phyloP scores from a whole-genome alignment of 2,888 invertebrate genomes.

The Glyphotaelius pellucidus region DNA sequence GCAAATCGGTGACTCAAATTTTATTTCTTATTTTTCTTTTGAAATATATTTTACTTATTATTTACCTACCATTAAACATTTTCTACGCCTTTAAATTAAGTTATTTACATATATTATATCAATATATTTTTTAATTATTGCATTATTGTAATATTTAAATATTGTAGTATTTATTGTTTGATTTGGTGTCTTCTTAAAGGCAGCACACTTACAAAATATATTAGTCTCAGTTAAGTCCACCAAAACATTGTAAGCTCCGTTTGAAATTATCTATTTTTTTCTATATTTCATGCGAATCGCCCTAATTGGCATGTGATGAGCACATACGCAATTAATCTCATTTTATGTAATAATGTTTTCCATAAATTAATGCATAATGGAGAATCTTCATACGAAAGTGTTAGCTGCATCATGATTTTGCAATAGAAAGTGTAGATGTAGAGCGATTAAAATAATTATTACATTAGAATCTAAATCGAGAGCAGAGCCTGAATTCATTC shows the following conservation, averaged over 20 bases:
- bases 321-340: not conserved
- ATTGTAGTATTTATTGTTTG: no score
- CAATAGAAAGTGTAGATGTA: constrained; percentile 8
- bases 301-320: not conserved
- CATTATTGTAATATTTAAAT: no score
- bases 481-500: not conserved
- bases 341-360: constrained; percentile 28
- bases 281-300: not conserved
- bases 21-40: not conserved
- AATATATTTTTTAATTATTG: no score
- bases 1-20: not conserved
- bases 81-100: no score
- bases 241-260: not conserved
- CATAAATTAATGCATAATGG: not conserved
- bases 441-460: constrained; percentile 7
- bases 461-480: constrained; percentile 2
- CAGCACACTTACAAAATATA: no score
- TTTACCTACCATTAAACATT: no score
- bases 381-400: constrained; percentile 5
- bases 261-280: not conserved
- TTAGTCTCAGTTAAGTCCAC: not conserved
- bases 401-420: not conserved
- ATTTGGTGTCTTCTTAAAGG: no score
- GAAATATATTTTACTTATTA: no score
- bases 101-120: no score